Evolutionary conservation across 2,797 vertebrate species (phyloP), one percentile per base, ranked within the genome.

Genomic region (Myotis daubentonii): DNA sequence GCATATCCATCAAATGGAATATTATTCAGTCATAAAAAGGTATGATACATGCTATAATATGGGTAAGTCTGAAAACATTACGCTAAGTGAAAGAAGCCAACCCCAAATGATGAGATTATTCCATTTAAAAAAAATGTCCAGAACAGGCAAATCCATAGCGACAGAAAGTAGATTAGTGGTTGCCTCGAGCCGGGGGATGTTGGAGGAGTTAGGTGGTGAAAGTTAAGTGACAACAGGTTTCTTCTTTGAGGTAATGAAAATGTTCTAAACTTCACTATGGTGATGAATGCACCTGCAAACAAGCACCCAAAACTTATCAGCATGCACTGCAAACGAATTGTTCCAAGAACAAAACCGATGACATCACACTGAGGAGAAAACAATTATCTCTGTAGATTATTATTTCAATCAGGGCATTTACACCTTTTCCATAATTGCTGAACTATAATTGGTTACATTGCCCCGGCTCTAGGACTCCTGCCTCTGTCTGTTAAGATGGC

Each of bases 1-100:
- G n/a, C 55, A 60, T 85, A 79, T 44, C 75, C 36, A 93, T 22
- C 57, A 80, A 47, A 47, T 49, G 30, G 78, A 89, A 81, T 94
- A 83, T 75, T 91, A 94, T 78, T 65, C 41, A 19, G 25, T 36
- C 70, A n/a, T 71, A 55, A 84, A 83, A 82, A 85, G 44, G 68
- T 89, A 70, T 33, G 41, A 72, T 12, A 41, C 3, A 28, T 47
- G 9, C 13, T 60, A 20, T 25, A 28, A 16, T 4, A 65, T 5
- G 20, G 75, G 44, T 53, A 15, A 30, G 36, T 33, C 87, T 91
- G 12, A 86, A 89, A 94, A 74, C 15, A 82, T 10, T 41, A 30
- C 1, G 11, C 6, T 60, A n/a, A 76, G 22, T 79, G n/a, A 87
- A 87, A 89, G 36, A 57, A 92, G 55, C 16, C n/a, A 62, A 12